phyloP scores from a whole-genome alignment of 2,888 invertebrate species.

The Melitaea athalia region DNA sequence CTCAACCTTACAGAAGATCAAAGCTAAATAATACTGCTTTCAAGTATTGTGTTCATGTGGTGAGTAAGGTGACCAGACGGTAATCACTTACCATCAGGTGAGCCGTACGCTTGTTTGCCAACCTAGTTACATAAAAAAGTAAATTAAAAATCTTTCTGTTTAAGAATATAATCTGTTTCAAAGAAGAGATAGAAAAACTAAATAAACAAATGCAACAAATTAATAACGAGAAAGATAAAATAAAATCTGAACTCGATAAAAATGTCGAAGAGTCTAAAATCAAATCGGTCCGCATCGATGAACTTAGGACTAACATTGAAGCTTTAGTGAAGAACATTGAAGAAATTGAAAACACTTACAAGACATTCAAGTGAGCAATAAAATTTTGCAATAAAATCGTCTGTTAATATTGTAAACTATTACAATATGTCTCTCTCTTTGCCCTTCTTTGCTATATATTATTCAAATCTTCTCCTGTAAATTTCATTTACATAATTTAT shows the following conservation, averaged over 20 bases:
- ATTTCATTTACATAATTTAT: no score
- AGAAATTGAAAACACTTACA: slow-evolving; percentile 37
- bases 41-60: no score
- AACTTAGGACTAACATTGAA: slow-evolving; percentile 32
- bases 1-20: no score
- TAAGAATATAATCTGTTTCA: slow-evolving; percentile 41
- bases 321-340: slow-evolving; percentile 35
- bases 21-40: no score
- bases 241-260: slow-evolving; percentile 34
- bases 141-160: no score
- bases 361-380: slow-evolving; percentile 38
- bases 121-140: no score
- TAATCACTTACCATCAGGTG: no score
- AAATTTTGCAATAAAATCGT: background rate
- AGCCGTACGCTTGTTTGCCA: no score
- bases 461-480: no score
- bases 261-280: slow-evolving; percentile 32
- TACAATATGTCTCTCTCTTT: background rate
- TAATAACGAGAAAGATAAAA: slow-evolving; percentile 39
- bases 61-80: no score
- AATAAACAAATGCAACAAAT: slow-evolving; percentile 35
- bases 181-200: slow-evolving; percentile 40
- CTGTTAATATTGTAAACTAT: no score
- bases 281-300: slow-evolving; percentile 34
- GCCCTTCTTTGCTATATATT: no score